Base-by-base conservation (phyloP, 2,113 vertebrate genomes). In the Corythornis cristatus region DNA sequence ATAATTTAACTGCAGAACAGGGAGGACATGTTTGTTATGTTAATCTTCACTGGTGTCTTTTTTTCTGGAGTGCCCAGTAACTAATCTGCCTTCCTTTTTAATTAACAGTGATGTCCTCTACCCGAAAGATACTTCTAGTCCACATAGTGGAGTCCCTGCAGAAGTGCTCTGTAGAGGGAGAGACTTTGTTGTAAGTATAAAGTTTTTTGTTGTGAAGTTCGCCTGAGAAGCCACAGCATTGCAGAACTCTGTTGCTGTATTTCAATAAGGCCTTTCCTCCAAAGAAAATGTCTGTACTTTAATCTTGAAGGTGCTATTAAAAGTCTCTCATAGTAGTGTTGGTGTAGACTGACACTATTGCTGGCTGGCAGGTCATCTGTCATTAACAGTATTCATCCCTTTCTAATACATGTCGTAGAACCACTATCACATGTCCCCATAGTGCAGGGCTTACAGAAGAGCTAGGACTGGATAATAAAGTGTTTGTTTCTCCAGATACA, bases 131-230 rank as follows among this genome's bases (percentile, higher is more conserved):
- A 99, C 98, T 23, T 99, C 98, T 90, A 99, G 99, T 64, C 98
- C 99, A 8, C 99, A 99, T 89, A 99, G 99, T 6, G 99, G 99
- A 0, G 99, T 99, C 72, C 98, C 99, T 8, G 99, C 99, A 3
- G 99, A 99, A 91, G 98, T 99, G 58, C 98, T 99, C 72, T 99
- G 99, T 90, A 98, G 99, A 5, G 99, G 99, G 23, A 97, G 99
- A 42, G 99, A 99, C 97, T 99, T 99, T 92, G 99, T 99, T 84
- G 99, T 99, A 96, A 99, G 99, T 98, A 92, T 78, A 14, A 11
- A 35, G 79, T 16, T 42, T 19, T 58, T n/a, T 76, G 28, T 62
- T 92, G 25, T 88, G 60, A 80, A 53, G 40, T 54, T 85, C 88
- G 14, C 64, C 46, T 83, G 51, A 35, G 68, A 88, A 12, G 28